Evolutionary conservation across 2,888 invertebrate genomes (phyloP).

Genomic region (Gortyna flavago): DNA sequence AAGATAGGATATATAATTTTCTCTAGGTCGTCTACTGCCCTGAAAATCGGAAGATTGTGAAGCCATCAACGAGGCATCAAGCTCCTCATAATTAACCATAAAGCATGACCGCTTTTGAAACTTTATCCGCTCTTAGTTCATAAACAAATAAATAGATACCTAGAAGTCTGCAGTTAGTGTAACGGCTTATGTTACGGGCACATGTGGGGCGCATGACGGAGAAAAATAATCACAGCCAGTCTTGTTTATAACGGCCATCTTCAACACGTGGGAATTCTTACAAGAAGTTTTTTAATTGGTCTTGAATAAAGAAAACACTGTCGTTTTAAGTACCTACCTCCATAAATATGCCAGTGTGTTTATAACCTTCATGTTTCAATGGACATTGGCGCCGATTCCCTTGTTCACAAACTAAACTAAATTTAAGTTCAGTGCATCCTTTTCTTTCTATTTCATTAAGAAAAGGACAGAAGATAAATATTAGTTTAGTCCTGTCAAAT

Average conservation of each 20-base stretch:
- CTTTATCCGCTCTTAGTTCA: slow-evolving; percentile 28
- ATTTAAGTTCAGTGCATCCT: no score
- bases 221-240: slow-evolving; percentile 63
- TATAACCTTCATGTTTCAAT: not conserved
- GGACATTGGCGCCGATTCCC: no score
- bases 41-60: not conserved
- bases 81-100: not conserved
- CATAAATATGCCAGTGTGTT: not conserved
- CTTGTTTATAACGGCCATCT: slow-evolving; percentile 58
- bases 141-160: slow-evolving; percentile 41
- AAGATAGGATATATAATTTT: not conserved
- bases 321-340: not conserved
- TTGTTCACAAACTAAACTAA: no score
- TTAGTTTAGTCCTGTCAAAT: no score
- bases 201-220: slow-evolving; percentile 59
- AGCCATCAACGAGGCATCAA: not conserved
- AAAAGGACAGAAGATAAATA: no score
- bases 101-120: slow-evolving; percentile 33
- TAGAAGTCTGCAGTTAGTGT: slow-evolving; percentile 40
- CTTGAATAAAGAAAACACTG: slow-evolving; percentile 5
- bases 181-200: slow-evolving; percentile 46
- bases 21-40: not conserved
- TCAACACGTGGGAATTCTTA: slow-evolving; percentile 56
- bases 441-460: no score
- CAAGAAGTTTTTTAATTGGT: slow-evolving; percentile 50